Evolutionary conservation across 2,113 vertebrate species (phyloP), one percentile per base, ranked within the genome.

Genomic region (Actenoides lindsayi): DNA sequence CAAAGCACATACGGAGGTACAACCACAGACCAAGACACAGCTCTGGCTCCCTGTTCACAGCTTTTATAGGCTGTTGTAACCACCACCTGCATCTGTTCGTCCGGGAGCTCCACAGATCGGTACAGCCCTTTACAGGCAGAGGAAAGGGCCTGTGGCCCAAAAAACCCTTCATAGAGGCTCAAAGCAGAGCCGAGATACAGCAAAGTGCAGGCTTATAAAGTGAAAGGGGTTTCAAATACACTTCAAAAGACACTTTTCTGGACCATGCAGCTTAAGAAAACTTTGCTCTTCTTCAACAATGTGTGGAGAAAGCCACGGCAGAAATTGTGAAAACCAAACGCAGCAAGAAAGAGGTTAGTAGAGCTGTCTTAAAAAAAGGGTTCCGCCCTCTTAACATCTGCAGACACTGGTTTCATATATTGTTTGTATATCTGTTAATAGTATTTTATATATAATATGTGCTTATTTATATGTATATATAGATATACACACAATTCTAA

Each of bases 1-100:
- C 63, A 50, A 48, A 78, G 44, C 63, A 14, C 44, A 2, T 0
- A 4, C 5, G 13, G 13, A 2, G 69, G 18, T 8, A 3, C 2
- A 1, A 18, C 8, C 44, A 21, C 1, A 4, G 69, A 41, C 19
- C 19, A 9, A 1, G 16, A 39, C 15, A 21, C 37, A 21, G 62
- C 70, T 15, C 28, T 0, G 35, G 18, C 25, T 27, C 10, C n/a
- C 70, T 0, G 4, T 3, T 16, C 39, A 56, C 15, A 56, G n/a
- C 53, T 28, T 60, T 35, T 5, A 1, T 5, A 5, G 3, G n/a
- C 54, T 19, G 11, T 0, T 20, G 7, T 2, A 7, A 74, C 13
- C 59, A 20, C 3, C 50, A 16, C 2, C 60, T 24, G 65, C 44
- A 16, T 8, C 44, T 16, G 25, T 9, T 65, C 4, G 50, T 31